These are phyloP conservation scores for Drosophila multiciliata DNA, from an alignment of 2,888 invertebrate genomes.

Conservation along the genomic window DNA sequence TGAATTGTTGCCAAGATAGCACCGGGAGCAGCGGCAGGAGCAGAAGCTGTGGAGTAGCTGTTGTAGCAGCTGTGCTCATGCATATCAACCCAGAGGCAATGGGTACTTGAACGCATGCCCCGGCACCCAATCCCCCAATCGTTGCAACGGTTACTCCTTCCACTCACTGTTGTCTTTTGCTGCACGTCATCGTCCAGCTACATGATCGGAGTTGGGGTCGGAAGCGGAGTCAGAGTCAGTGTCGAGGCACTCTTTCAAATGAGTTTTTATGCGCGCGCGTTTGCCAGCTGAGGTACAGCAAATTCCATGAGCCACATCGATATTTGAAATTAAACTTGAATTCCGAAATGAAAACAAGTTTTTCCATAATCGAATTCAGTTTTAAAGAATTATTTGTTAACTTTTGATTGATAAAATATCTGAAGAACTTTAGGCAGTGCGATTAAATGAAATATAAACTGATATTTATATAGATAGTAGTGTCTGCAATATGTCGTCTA, in stretches of 20 bases:
- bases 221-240: conserved; percentile 15
- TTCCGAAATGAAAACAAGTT: not conserved
- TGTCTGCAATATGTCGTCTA: conserved; percentile 25
- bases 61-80: conserved; percentile 68
- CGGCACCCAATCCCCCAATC: conserved; percentile 31
- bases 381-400: not conserved
- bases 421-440: not conserved
- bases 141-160: conserved; percentile 18
- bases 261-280: conserved; percentile 71
- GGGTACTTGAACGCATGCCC: conserved; percentile 62
- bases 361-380: not conserved
- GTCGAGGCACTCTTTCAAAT: conserved; percentile 72
- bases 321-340: not conserved
- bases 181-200: conserved; percentile 55
- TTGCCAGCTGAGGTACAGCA: conserved; percentile 54
- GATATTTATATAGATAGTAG: conserved; percentile 21
- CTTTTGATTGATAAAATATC: not conserved
- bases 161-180: conserved; percentile 49
- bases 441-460: not conserved
- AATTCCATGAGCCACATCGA: conserved; percentile 20
- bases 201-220: conserved; percentile 19
- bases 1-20: conserved; percentile 61
- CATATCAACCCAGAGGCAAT: conserved; percentile 61
- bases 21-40: conserved; percentile 23
- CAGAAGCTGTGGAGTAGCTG: conserved; percentile 51